Evolutionary conservation across 1,140 invertebrate species (phyloP).

Genomic region (Drosophila sucinea): DNA sequence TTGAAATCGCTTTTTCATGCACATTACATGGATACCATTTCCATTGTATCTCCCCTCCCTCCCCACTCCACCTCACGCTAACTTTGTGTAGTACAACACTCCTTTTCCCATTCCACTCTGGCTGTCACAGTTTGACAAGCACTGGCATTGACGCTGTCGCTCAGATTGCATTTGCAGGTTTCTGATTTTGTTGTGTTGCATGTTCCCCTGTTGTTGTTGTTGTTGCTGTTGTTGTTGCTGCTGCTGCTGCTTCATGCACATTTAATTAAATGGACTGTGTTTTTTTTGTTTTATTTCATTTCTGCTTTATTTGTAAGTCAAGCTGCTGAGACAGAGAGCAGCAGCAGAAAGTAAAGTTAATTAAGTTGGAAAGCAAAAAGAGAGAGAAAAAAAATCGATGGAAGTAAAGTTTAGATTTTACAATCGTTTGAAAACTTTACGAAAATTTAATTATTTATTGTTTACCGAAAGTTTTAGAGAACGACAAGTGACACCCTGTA

Average conservation of each 20-base stretch:
- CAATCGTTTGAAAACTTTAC: too few relatives aligned
- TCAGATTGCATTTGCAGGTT: slow-evolving; percentile 38
- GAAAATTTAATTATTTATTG: slow-evolving; percentile 32
- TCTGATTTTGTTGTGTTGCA: slow-evolving; percentile 10
- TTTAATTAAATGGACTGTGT: slow-evolving; percentile 34
- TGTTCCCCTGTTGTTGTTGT: neutral
- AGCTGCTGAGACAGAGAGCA: slow-evolving; percentile 22
- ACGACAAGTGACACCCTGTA: slow-evolving; percentile 47
- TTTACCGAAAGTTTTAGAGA: slow-evolving; percentile 28
- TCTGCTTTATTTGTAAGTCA: slow-evolving; percentile 39
- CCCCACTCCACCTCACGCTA: neutral
- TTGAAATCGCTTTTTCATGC: neutral
- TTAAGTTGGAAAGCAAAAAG: slow-evolving; percentile 40
- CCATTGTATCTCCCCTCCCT: neutral
- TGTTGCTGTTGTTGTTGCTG: neutral
- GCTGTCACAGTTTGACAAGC: slow-evolving; percentile 61
- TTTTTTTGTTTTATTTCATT: slow-evolving; percentile 15
- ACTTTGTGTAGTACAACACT: slow-evolving; percentile 1
- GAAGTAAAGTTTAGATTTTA: too few relatives aligned
- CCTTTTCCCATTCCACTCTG: slow-evolving; percentile 7
- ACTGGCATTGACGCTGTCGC: slow-evolving; percentile 53
- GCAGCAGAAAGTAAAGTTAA: slow-evolving; percentile 34
- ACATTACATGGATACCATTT: neutral
- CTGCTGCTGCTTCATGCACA: slow-evolving; percentile 26
- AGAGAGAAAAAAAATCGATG: slow-evolving; percentile 1